These are phyloP conservation scores for Cosmia trapezina DNA, from an alignment of 2,888 invertebrate genomes.

Conservation along the genomic window DNA sequence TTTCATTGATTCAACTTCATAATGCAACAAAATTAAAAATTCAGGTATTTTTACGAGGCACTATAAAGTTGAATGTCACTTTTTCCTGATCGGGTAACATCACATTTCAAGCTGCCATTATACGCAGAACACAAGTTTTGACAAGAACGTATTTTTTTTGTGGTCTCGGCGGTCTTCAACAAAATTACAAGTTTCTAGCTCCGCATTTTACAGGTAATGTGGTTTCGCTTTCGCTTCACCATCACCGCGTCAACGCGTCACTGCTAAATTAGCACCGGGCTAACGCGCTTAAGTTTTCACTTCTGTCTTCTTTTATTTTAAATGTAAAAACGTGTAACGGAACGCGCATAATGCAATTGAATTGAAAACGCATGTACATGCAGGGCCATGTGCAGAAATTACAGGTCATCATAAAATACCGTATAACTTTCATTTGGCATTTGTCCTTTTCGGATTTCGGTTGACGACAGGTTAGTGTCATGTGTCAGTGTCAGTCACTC, in stretches of 20 bases:
- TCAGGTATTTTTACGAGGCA: background rate
- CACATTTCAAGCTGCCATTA: slow-evolving; percentile 4
- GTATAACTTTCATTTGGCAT: slow-evolving; percentile 25
- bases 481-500: no score
- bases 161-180: no score
- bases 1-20: slow-evolving; percentile 67
- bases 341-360: slow-evolving; percentile 21
- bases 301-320: no score
- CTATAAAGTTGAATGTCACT: slow-evolving; percentile 6
- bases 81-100: slow-evolving; percentile 46
- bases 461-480: background rate
- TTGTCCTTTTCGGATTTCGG: background rate
- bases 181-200: no score
- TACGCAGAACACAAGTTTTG: slow-evolving; percentile 28
- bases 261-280: no score
- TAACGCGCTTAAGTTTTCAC: no score
- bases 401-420: background rate
- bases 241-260: no score
- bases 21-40: slow-evolving; percentile 59
- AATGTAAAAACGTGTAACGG: background rate
- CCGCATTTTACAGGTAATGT: no score
- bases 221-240: no score
- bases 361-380: slow-evolving; percentile 4
- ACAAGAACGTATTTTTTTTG: no score
- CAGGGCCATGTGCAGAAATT: background rate